Percentiles rank a stretch among this genome's conserved stretches.
phyloP scores from a whole-genome alignment of 2,888 invertebrate species.

The Drosophila sordidapex region DNA sequence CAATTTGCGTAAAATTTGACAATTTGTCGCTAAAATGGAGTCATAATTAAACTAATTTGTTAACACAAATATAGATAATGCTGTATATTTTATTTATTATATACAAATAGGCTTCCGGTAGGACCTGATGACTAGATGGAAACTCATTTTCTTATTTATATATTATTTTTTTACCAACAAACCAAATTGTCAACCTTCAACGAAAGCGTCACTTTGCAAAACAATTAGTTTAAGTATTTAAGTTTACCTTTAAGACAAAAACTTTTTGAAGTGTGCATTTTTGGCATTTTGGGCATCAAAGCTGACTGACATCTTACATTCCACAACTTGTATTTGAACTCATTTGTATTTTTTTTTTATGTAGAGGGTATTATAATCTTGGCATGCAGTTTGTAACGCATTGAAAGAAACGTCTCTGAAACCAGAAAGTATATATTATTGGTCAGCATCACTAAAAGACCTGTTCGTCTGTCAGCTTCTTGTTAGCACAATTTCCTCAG shows the following conservation, averaged over 20 bases:
- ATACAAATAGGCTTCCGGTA: not conserved
- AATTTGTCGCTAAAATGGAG: not conserved
- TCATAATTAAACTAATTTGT: not conserved
- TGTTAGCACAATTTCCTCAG: not conserved
- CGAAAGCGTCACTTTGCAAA: not conserved
- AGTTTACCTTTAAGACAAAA: not conserved
- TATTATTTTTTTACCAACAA: not conserved
- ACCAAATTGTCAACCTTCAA: not conserved
- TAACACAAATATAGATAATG: not conserved
- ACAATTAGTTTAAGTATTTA: not conserved
- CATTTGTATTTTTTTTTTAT: constrained; percentile 6
- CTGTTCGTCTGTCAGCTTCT: not conserved
- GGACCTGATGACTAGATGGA: too few species aligned
- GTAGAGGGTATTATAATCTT: not conserved
- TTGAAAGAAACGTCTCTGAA: not conserved
- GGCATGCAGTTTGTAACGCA: not conserved
- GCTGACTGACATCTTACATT: constrained; percentile 5
- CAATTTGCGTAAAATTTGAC: constrained; percentile 7
- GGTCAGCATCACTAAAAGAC: not conserved
- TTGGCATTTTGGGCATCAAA: not conserved
- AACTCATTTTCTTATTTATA: not conserved
- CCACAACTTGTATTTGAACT: constrained; percentile 11
- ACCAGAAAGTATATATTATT: not conserved
- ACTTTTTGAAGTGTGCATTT: not conserved
- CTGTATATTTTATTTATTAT: not conserved